Conservation (phyloP, 2,797 vertebrate genomes). For the Taeniopygia guttata region DNA sequence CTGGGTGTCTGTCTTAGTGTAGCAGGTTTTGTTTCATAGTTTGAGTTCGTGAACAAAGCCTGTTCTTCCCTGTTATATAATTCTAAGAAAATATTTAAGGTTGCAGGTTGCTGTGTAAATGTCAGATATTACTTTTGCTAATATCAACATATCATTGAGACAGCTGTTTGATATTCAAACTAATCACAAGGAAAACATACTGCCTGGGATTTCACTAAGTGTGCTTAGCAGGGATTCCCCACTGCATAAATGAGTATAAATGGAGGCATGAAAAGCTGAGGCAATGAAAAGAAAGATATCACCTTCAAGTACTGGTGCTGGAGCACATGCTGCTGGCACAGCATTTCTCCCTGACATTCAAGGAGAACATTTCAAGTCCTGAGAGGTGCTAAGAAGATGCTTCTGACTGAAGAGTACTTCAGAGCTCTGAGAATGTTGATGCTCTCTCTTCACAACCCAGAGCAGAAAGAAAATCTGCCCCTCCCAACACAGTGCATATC, state of each 20-base stretch:
- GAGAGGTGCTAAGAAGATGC: neutral
- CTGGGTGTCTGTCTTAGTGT: neutral
- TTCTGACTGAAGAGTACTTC: slow-evolving; percentile 30
- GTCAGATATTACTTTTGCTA: slow-evolving; percentile 4
- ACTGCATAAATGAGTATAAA: neutral
- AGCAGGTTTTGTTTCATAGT: neutral
- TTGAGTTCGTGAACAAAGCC: neutral
- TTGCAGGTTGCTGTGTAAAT: neutral
- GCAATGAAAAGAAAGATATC: slow-evolving; percentile 36
- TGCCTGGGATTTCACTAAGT: neutral
- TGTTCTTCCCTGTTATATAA: neutral
- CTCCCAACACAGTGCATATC: neutral
- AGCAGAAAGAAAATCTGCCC: neutral
- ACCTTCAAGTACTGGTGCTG: slow-evolving; percentile 8
- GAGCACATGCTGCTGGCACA: neutral
- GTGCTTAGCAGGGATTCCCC: neutral
- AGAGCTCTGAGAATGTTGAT: slow-evolving; percentile 3
- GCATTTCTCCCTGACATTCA: slow-evolving; percentile 21
- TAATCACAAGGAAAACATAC: slow-evolving; percentile 4
- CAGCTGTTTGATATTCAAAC: slow-evolving; percentile 23
- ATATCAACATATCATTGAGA: neutral
- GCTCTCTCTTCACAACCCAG: neutral
- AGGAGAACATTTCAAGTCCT: neutral
- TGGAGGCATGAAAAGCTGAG: neutral
- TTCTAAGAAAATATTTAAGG: neutral